Evolutionary conservation across 2,888 invertebrate species (phyloP), one percentile per base, ranked within the genome.

Genomic region (Philereme vetulata): DNA sequence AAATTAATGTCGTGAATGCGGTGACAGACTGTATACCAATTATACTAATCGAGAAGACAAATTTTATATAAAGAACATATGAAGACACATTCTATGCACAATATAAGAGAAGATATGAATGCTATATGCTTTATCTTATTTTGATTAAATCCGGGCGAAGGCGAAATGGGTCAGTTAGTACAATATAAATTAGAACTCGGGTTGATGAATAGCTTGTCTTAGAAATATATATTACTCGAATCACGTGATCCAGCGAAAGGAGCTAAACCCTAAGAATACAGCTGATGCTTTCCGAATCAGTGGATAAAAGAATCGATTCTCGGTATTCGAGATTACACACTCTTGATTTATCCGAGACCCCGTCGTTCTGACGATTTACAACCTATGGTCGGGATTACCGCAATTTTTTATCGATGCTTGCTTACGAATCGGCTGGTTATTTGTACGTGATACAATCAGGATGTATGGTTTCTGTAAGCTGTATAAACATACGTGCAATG

Each of bases 321-420:
- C 65, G 50, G 60, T 70, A 70, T 70, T 72, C 64, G 65, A 75
- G 77, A 79, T 78, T 75, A 74, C 66, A 49, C 66, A 69, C 72
- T 73, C 75, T 77, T 80, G 81, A 80, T 81, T 80, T 81, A 81
- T 78, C 71, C 74, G 42, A 62, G 65, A 67, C 60, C 68, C 75
- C 72, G 55, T 64, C 64, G 60, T 66, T 65, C 68, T 72, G 69
- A 73, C 76, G 75, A 77, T 78, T 79, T 78, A 77, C 74, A 75
- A 72, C 71, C 76, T 72, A 71, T 76, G 62, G 54, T 52, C 51
- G 61, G 66, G 66, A 68, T 68, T 60, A 65, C 73, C 65, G 61
- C 70, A 65, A 65, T 68, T 72, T 75, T 73, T 72, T 74, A 72
- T 64, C 63, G 51, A 70, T 61, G 57, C 62, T 49, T 56, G 55